Conservation (phyloP, 2,113 vertebrate genomes). For the Neofelis nebulosa region DNA sequence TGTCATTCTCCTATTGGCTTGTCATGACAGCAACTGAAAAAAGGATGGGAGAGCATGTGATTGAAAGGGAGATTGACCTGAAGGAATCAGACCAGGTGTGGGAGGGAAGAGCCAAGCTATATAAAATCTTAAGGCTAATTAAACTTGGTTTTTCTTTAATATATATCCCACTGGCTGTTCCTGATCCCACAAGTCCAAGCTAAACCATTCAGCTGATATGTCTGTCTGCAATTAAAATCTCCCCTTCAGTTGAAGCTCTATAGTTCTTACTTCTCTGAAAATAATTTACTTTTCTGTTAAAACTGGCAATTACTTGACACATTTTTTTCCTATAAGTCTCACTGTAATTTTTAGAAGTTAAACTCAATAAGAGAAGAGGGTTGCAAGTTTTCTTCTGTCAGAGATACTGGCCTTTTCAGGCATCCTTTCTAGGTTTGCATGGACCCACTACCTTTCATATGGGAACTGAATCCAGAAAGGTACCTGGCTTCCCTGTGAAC, state of each 20-base stretch:
- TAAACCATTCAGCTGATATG: slow-evolving; percentile 71
- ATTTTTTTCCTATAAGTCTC: slow-evolving; percentile 2
- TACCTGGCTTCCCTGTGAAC: not conserved
- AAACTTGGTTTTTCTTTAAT: slow-evolving; percentile 80
- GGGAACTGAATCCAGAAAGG: not conserved
- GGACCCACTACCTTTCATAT: not conserved
- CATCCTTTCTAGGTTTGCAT: slow-evolving; percentile 8
- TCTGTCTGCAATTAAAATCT: slow-evolving; percentile 83
- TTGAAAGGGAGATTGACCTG: slow-evolving; percentile 79
- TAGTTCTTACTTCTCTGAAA: slow-evolving; percentile 61
- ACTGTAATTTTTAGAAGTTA: slow-evolving; percentile 50
- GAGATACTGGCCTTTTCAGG: not conserved
- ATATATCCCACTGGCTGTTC: slow-evolving; percentile 79
- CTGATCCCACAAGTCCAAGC: slow-evolving; percentile 78
- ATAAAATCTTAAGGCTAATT: slow-evolving; percentile 87
- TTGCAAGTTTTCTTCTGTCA: slow-evolving; percentile 46
- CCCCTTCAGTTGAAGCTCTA: slow-evolving; percentile 65
- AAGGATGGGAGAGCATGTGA: slow-evolving; percentile 70
- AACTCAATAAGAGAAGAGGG: not conserved
- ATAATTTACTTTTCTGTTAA: slow-evolving; percentile 69
- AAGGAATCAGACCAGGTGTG: slow-evolving; percentile 81
- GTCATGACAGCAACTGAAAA: slow-evolving; percentile 72
- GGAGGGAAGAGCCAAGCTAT: slow-evolving; percentile 74
- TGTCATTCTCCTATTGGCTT: slow-evolving; percentile 82
- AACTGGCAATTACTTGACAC: slow-evolving; percentile 50